phyloP scores from a whole-genome alignment of 1,140 invertebrate species.

The Parapsyche elsis region DNA sequence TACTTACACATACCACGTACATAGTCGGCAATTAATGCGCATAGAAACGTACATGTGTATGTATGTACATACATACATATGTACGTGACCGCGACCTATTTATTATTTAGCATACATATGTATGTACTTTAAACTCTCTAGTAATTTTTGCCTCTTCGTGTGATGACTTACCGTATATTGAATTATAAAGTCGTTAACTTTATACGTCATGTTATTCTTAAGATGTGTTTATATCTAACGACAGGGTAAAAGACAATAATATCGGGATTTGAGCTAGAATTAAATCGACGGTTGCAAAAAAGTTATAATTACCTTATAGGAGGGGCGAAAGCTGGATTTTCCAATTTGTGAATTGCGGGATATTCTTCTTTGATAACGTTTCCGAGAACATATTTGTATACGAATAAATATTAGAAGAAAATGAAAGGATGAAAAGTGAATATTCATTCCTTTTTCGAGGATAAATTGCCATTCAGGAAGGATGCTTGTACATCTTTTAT shows the following conservation, averaged over 20 bases:
- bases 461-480: slow-evolving; percentile 34
- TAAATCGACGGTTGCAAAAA: too few species aligned
- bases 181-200: too few species aligned
- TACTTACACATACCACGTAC: background rate
- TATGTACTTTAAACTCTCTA: too few species aligned
- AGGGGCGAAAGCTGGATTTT: too few species aligned
- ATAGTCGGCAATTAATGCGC: slow-evolving; percentile 3
- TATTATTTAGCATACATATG: background rate
- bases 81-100: background rate
- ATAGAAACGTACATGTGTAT: too few species aligned
- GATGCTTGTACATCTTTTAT: slow-evolving; percentile 31
- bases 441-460: slow-evolving; percentile 28
- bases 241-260: too few species aligned
- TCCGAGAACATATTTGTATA: slow-evolving; percentile 27
- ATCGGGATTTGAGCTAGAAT: too few species aligned
- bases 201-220: too few species aligned
- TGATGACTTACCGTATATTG: too few species aligned
- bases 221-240: too few species aligned
- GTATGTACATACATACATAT: background rate
- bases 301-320: too few species aligned
- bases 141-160: too few species aligned
- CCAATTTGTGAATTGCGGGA: background rate
- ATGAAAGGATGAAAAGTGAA: slow-evolving; percentile 39
- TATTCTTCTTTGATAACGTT: slow-evolving; percentile 2
- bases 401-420: slow-evolving; percentile 41